Base-by-base conservation (phyloP, 92 coral and sea anemone species). In the Diadumene lineata region DNA sequence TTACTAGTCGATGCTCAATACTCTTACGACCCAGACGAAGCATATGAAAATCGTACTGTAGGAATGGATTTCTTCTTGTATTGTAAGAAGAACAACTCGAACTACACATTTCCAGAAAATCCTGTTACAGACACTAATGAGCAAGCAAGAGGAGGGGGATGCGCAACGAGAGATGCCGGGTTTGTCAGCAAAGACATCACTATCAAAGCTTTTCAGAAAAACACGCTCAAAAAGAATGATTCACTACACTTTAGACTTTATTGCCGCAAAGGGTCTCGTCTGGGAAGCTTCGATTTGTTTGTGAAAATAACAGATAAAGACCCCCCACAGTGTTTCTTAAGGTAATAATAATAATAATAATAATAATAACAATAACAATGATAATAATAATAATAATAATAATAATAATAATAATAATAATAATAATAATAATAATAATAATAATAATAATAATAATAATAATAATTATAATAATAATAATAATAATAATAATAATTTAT, bases 11-110 rank as follows among this genome's bases (percentile, higher is more conserved):
- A 81, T 56, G 90, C 81, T 0, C 33, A 75, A 0, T 21, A 70
- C 7, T 85, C 93, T 4, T 72, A 77, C 72, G 93, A 89, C 48
- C 93, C 90, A 11, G 93, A 89, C 50, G 71, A 56, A 33, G 63
- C 34, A 1, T n/a, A 31, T 11, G 46, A 68, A 0, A 72, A 74
- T 74, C 53, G 68, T 10, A 69, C 43, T 16, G 22, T 50, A 18
- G 77, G 79, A 27, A 72, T 89, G 21, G 28, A 62, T 29, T 74
- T 68, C 70, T 67, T 43, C 34, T 81, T 88, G 72, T 81, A 78
- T 71, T 89, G 89, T 74, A 85, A 80, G 34, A 84, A 77, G 63
- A 56, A 86, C 11, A 72, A 63, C 21, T 80, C 76, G 19, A 70
- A 63, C 32, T 89, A 85, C 28, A 68, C 73, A 17, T 85, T 89